Conservation (phyloP, 2,888 invertebrate species). For the Oligia latruncula region DNA sequence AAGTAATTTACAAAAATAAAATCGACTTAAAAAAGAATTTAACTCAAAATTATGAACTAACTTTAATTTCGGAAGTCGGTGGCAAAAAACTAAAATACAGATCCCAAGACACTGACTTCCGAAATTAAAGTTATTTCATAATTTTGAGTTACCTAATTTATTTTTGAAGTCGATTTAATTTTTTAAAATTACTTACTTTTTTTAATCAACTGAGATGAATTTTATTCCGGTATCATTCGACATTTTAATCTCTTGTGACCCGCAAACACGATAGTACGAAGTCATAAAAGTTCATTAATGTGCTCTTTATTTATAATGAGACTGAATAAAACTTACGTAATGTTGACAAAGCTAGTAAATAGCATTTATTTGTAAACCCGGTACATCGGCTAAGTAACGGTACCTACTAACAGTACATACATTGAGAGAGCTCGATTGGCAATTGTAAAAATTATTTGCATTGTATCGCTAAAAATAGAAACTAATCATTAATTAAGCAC, state of each 20-base stretch:
- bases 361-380: conserved; percentile 21
- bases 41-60: too few species aligned
- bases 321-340: conserved; percentile 45
- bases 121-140: too few species aligned
- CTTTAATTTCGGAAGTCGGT: too few species aligned
- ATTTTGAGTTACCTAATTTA: too few species aligned
- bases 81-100: too few species aligned
- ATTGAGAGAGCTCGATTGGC: background rate
- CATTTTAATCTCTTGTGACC: conserved; percentile 26
- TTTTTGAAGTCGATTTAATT: too few species aligned
- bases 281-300: conserved; percentile 50
- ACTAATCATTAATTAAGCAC: background rate
- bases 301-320: conserved; percentile 37
- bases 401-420: background rate
- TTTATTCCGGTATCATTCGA: conserved; percentile 10
- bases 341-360: conserved; percentile 30
- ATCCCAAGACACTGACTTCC: too few species aligned
- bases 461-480: background rate
- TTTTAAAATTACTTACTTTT: background rate
- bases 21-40: too few species aligned
- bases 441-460: background rate
- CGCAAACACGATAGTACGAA: conserved; percentile 41
- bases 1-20: too few species aligned
- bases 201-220: conserved; percentile 34
- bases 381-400: background rate